phyloP scores from a whole-genome alignment of 2,113 vertebrate genomes.

The Theristicus caerulescens region DNA sequence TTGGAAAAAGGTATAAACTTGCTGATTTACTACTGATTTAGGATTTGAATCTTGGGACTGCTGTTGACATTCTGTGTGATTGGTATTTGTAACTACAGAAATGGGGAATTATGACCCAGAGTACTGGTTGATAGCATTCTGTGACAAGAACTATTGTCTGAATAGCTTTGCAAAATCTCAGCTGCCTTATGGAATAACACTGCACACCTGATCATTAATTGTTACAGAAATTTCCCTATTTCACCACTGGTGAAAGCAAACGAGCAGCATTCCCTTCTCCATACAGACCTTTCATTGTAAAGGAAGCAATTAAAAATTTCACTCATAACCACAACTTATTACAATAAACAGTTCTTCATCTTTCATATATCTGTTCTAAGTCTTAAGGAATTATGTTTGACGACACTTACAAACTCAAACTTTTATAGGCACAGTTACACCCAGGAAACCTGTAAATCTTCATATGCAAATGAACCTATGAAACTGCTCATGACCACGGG shows the following conservation, averaged over 20 bases:
- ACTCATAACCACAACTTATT: background rate
- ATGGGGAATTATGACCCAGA: background rate
- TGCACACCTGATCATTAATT: background rate
- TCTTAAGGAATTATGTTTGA: background rate
- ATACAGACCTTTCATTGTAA: background rate
- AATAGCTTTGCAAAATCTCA: background rate
- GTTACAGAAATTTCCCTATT: background rate
- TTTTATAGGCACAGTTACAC: background rate
- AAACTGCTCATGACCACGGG: background rate
- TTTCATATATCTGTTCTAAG: background rate
- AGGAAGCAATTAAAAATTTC: conserved; percentile 21
- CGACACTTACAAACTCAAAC: background rate
- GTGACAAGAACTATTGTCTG: background rate
- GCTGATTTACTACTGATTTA: background rate
- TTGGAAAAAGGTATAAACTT: background rate
- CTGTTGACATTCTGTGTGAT: background rate
- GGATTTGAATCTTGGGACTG: background rate
- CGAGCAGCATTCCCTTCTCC: background rate
- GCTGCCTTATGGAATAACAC: background rate
- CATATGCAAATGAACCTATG: background rate
- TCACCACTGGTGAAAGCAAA: conserved; percentile 3
- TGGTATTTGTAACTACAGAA: background rate
- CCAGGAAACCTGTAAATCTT: conserved; percentile 8
- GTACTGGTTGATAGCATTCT: background rate
- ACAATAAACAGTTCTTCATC: background rate